These are phyloP conservation scores for Protaetia brevitarsis DNA, from an alignment of 1,140 invertebrate genomes.

Conservation along the genomic window DNA sequence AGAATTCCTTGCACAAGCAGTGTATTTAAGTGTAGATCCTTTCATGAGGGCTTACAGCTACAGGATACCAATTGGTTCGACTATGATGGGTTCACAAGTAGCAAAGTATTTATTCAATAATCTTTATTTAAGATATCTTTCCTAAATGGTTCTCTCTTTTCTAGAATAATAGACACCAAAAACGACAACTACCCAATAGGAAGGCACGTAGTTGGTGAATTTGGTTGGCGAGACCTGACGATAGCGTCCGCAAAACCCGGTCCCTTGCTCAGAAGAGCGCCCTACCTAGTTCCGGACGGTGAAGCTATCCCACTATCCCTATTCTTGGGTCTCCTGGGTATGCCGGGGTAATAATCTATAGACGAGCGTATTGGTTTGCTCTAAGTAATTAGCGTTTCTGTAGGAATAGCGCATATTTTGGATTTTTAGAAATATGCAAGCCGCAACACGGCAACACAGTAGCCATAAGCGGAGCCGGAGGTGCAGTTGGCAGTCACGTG, in stretches of 20 bases:
- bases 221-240: conserved; percentile 58
- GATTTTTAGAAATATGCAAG: conserved; percentile 52
- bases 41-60: conserved; percentile 62
- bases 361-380: conserved; percentile 28
- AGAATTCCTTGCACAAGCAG: conserved; percentile 62
- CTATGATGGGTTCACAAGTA: conserved; percentile 63
- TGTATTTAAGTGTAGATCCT: conserved; percentile 68
- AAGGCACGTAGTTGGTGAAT: conserved; percentile 51
- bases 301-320: conserved; percentile 51
- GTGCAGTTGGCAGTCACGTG: conserved; percentile 63
- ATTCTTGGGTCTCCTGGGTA: conserved; percentile 54
- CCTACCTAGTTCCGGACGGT: conserved; percentile 49
- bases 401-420: conserved; percentile 70
- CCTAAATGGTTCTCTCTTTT: too few species aligned
- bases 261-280: background rate
- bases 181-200: conserved; percentile 52
- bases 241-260: conserved; percentile 39
- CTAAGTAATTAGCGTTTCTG: background rate
- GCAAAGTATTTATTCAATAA: conserved; percentile 58
- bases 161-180: conserved; percentile 48
- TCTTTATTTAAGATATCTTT: too few species aligned
- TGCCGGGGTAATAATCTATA: conserved; percentile 53
- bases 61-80: conserved; percentile 52
- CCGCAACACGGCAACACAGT: conserved; percentile 65
- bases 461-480: conserved; percentile 62